Conservation (phyloP, 2,797 vertebrate genomes). For the Kryptopterus vitreolus region DNA sequence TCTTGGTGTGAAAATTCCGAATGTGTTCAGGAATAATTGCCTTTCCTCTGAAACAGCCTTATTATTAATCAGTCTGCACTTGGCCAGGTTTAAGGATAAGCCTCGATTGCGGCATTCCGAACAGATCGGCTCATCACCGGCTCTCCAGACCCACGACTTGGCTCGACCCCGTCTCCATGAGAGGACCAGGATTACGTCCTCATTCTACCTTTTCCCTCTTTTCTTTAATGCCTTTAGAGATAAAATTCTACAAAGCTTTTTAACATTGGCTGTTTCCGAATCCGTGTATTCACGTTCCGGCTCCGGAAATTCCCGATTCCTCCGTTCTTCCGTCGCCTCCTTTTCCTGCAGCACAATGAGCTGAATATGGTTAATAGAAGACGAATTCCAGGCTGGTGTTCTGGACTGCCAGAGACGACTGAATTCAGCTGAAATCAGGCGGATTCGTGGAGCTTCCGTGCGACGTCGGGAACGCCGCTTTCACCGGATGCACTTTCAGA, state of each 20-base stretch:
- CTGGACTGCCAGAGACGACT: neutral
- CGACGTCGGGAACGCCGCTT: neutral
- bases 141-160: neutral
- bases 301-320: too few relatives aligned
- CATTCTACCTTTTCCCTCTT: neutral
- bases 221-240: too few relatives aligned
- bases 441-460: neutral
- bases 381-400: neutral
- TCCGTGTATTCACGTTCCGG: neutral
- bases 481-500: neutral
- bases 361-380: neutral
- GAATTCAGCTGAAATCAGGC: neutral
- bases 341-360: neutral
- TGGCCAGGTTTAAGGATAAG: conserved; percentile 12
- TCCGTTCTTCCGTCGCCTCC: neutral
- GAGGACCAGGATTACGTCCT: neutral
- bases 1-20: neutral
- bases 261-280: too few relatives aligned
- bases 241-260: too few relatives aligned
- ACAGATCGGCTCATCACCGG: neutral
- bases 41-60: neutral
- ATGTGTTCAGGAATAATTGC: neutral
- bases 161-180: neutral
- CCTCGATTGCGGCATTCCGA: neutral
- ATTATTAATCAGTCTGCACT: conserved; percentile 2